Evolutionary conservation across 2,113 vertebrate genomes (phyloP).

Genomic region (Mus spicilegus): DNA sequence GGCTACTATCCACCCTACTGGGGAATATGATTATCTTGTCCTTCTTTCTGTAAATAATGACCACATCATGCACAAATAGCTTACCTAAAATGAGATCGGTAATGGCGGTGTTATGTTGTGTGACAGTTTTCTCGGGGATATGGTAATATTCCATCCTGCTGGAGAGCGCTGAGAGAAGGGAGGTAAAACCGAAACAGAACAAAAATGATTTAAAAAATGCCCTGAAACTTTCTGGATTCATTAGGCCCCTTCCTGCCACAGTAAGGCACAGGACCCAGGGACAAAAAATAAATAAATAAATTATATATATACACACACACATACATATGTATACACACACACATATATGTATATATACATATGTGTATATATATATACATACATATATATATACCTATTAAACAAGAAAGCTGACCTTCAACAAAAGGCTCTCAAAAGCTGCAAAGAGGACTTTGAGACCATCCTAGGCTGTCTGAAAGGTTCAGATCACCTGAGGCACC

Average conservation of each 20-base stretch:
- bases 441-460: background rate
- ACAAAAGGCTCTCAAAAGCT: background rate
- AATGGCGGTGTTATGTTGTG: background rate
- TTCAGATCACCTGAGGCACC: background rate
- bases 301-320: no score
- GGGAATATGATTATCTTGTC: background rate
- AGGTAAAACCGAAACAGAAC: background rate
- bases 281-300: no score
- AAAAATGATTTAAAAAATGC: background rate
- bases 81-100: background rate
- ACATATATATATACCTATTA: no score
- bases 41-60: constrained; percentile 55
- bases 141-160: background rate
- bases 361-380: no score
- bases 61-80: background rate
- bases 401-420: background rate
- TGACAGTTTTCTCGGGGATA: accelerated
- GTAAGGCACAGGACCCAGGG: background rate
- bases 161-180: background rate
- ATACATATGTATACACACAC: no score
- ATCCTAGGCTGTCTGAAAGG: background rate
- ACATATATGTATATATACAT: no score
- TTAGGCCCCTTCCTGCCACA: no score
- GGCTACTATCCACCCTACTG: background rate
- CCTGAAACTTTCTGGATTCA: background rate